Conservation (phyloP, 1,140 invertebrate species). For the Leguminivora glycinivorella region DNA sequence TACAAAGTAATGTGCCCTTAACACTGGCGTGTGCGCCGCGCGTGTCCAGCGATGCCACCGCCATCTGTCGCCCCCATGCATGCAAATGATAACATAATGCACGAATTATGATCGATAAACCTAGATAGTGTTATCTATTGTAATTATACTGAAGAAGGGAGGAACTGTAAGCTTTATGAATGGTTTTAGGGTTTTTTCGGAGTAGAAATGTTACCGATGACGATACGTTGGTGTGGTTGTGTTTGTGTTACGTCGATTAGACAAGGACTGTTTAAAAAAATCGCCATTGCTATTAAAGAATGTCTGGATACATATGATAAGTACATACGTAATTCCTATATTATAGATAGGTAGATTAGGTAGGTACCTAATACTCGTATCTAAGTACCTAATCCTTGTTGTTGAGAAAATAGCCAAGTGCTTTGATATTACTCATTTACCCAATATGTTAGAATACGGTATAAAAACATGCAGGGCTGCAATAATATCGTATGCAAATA, state of each 20-base stretch:
- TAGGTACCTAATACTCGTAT: too few species aligned
- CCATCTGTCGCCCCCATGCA: conserved; percentile 26
- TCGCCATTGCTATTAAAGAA: neutral
- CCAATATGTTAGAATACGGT: too few species aligned
- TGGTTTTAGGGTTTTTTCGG: neutral
- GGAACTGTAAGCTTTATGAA: neutral
- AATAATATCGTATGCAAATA: too few species aligned
- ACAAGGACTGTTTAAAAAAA: neutral
- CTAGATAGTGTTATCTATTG: conserved; percentile 20
- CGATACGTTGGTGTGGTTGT: neutral
- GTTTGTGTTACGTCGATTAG: neutral
- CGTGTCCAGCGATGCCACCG: conserved; percentile 1
- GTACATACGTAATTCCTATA: too few species aligned
- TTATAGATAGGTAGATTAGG: too few species aligned
- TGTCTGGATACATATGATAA: too few species aligned
- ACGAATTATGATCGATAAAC: conserved; percentile 23
- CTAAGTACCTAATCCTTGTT: too few species aligned
- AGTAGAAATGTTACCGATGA: neutral
- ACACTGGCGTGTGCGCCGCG: conserved; percentile 15
- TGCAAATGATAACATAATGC: conserved; percentile 22
- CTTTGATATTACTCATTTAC: too few species aligned
- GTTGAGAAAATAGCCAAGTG: too few species aligned
- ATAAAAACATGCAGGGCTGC: too few species aligned
- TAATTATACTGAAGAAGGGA: conserved; percentile 8
- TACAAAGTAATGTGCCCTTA: neutral